Evolutionary conservation across 64 coral and sea anemone species (phyloP).

Genomic region (Stichodactyla mertensii): DNA sequence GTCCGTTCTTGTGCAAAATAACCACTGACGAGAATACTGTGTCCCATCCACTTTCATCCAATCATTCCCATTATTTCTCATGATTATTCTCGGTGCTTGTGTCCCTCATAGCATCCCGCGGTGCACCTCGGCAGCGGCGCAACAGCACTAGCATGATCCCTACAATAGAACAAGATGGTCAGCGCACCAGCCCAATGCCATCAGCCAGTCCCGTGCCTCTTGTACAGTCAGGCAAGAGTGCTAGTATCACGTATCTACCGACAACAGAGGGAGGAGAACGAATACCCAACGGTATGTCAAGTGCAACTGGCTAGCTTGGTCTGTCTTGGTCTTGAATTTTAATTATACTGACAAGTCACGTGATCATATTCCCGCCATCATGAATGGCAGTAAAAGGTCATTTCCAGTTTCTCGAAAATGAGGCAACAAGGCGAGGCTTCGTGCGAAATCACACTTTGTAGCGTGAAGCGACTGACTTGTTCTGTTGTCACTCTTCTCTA

Average conservation of each 20-base stretch:
- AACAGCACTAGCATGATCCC: conserved; percentile 64
- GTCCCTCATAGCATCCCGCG: conserved; percentile 29
- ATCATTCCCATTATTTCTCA: conserved; percentile 4
- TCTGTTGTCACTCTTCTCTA: no score
- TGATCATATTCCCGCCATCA: background rate
- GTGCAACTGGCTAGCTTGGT: background rate
- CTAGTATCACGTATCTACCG: conserved; percentile 48
- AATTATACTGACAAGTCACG: background rate
- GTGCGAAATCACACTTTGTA: no score
- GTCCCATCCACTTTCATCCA: background rate
- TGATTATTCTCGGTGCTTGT: conserved; percentile 14
- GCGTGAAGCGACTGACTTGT: no score
- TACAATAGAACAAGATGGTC: conserved; percentile 32
- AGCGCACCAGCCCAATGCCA: conserved; percentile 26
- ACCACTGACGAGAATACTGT: background rate
- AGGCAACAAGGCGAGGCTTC: no score
- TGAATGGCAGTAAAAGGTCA: background rate
- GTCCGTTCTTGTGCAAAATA: background rate
- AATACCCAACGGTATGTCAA: conserved; percentile 34
- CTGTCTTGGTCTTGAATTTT: no score
- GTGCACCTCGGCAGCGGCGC: conserved; percentile 41
- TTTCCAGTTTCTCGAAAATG: no score
- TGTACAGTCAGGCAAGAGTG: conserved; percentile 41
- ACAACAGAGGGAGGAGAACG: conserved; percentile 19
- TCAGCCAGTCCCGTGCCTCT: conserved; percentile 59